Conservation (phyloP, 2,888 invertebrate species). For the Plebejus argus region DNA sequence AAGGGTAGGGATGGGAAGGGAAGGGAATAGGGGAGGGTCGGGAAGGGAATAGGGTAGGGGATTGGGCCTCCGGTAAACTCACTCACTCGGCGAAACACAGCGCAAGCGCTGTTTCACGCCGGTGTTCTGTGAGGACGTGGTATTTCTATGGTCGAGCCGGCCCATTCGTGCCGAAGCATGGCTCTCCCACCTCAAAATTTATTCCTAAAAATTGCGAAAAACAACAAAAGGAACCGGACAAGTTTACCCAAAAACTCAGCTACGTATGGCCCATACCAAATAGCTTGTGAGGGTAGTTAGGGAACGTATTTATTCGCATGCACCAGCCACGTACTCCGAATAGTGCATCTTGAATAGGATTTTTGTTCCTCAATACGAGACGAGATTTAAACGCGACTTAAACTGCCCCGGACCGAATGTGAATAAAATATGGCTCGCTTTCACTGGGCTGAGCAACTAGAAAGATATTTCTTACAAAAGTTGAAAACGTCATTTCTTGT, state of each 20-base stretch:
- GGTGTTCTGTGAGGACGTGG: too few species aligned
- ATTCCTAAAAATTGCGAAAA: not conserved
- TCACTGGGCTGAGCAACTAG: slow-evolving; percentile 1
- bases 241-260: not conserved
- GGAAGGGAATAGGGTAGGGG: too few species aligned
- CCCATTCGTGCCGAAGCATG: too few species aligned
- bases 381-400: slow-evolving; percentile 18
- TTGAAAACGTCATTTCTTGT: not conserved
- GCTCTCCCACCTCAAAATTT: too few species aligned
- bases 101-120: too few species aligned
- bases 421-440: not conserved
- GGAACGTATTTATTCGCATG: not conserved
- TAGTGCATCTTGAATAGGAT: slow-evolving; percentile 19
- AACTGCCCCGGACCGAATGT: slow-evolving; percentile 5
- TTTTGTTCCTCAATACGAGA: slow-evolving; percentile 15
- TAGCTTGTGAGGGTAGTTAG: not conserved
- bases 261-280: not conserved
- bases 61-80: too few species aligned
- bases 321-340: slow-evolving; percentile 1
- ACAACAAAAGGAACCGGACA: not conserved
- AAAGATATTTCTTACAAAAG: not conserved
- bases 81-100: too few species aligned
- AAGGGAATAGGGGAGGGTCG: too few species aligned
- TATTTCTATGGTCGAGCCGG: too few species aligned
- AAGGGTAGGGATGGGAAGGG: too few species aligned